phyloP scores from a whole-genome alignment of 2,888 invertebrate species.

The Pyrrhosoma nymphula region DNA sequence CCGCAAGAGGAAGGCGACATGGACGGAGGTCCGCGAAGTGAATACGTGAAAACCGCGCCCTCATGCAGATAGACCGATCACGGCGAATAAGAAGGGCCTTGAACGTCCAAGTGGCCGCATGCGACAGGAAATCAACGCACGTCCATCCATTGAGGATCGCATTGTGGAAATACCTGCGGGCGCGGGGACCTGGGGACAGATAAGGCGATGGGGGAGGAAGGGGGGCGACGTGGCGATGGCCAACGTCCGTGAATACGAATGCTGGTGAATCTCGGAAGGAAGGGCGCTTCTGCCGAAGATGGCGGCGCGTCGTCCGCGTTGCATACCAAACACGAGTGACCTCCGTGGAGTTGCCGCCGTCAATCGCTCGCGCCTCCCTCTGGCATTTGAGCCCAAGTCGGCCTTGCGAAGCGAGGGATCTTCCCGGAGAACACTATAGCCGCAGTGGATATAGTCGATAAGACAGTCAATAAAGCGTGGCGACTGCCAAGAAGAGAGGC shows the following conservation, averaged over 20 bases:
- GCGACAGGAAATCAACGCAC: neutral
- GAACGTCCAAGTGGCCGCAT: neutral
- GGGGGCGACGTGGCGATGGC: neutral
- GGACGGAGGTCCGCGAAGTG: neutral
- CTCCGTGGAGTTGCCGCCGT: neutral
- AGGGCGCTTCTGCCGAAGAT: neutral
- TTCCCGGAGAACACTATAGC: too few relatives aligned
- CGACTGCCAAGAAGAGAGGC: too few relatives aligned
- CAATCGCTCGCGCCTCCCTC: neutral
- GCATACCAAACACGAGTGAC: neutral
- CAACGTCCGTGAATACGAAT: conserved; percentile 1
- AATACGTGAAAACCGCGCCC: neutral
- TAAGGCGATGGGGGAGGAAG: neutral
- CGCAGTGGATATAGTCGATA: too few relatives aligned
- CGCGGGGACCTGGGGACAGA: neutral
- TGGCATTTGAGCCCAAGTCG: too few relatives aligned
- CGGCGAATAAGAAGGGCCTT: neutral
- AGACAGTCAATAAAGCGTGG: too few relatives aligned
- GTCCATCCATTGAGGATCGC: neutral
- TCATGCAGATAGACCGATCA: neutral
- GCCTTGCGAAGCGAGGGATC: too few relatives aligned
- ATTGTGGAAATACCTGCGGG: neutral
- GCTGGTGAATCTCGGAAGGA: neutral
- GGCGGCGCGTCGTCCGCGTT: neutral
- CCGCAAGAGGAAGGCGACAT: neutral